Conservation (phyloP, 2,113 vertebrate species). For the Epinephelus cyanopodus region DNA sequence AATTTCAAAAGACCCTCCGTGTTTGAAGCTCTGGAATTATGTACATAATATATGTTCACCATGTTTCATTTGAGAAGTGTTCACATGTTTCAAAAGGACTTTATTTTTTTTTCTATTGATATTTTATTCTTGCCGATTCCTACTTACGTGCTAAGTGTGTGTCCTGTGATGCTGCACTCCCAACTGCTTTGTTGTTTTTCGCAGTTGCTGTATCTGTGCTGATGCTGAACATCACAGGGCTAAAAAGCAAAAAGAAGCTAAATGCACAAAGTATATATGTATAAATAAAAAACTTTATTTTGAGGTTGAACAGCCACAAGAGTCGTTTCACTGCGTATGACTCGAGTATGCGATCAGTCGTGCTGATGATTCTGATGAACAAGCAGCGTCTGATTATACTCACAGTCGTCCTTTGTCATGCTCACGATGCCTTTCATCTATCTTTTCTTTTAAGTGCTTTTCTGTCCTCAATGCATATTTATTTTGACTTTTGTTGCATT, state of each 20-base stretch:
- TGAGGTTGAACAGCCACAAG: constrained; percentile 19
- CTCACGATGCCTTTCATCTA: constrained; percentile 34
- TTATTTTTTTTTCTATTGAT: constrained; percentile 42
- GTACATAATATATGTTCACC: constrained; percentile 73
- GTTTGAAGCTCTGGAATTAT: constrained; percentile 78
- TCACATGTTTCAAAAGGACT: constrained; percentile 53
- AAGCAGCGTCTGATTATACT: constrained; percentile 18
- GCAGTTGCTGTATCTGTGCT: constrained; percentile 75
- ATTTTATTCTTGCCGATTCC: constrained; percentile 56
- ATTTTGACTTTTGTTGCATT: constrained; percentile 21
- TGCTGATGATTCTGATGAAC: constrained; percentile 24
- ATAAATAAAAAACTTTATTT: constrained; percentile 33
- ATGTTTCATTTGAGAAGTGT: constrained; percentile 53
- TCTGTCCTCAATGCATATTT: constrained; percentile 3
- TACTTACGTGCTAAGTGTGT: constrained; percentile 66
- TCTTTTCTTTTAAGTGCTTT: neutral
- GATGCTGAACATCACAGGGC: constrained; percentile 56
- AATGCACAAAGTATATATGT: constrained; percentile 30
- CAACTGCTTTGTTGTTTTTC: constrained; percentile 69
- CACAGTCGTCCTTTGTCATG: constrained; percentile 13
- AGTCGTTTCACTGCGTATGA: constrained; percentile 33
- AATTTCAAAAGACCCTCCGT: constrained; percentile 68
- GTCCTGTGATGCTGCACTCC: constrained; percentile 74
- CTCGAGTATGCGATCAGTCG: constrained; percentile 4
- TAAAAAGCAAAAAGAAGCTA: constrained; percentile 45